Evolutionary conservation across 2,113 vertebrate species (phyloP).

Genomic region (Dicerorhinus sumatrensis): DNA sequence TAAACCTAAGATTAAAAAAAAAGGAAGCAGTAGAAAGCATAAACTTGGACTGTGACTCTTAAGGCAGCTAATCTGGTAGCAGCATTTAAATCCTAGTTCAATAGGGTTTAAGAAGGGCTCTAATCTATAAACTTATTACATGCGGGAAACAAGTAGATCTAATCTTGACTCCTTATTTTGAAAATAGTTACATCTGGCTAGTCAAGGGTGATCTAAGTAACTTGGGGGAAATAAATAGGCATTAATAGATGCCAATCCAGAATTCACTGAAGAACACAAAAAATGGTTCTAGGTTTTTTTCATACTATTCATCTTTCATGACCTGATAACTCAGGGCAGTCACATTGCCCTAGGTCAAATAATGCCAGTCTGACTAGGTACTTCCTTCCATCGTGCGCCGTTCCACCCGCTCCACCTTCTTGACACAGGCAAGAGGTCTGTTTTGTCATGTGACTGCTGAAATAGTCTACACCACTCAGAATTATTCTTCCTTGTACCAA

Average conservation of each 20-base stretch:
- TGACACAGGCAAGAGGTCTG: background rate
- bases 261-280: background rate
- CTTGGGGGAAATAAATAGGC: background rate
- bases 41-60: conserved; percentile 17
- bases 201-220: background rate
- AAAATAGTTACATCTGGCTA: conserved; percentile 28
- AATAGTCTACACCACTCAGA: background rate
- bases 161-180: conserved; percentile 35
- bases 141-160: background rate
- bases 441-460: conserved; percentile 24
- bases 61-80: background rate
- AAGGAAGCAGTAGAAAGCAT: background rate
- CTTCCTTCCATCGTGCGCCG: background rate
- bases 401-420: background rate
- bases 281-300: background rate
- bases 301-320: conserved; percentile 13
- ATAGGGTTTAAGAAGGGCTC: conserved; percentile 6
- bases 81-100: conserved; percentile 27
- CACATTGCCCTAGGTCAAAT: background rate
- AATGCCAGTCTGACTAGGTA: background rate
- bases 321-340: background rate
- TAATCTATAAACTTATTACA: background rate
- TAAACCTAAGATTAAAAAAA: background rate
- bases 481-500: background rate
- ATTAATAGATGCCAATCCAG: background rate